Base-by-base conservation (phyloP, 37 sponge, comb jelly and placozoan species). In the Aplysina aerophoba region DNA sequence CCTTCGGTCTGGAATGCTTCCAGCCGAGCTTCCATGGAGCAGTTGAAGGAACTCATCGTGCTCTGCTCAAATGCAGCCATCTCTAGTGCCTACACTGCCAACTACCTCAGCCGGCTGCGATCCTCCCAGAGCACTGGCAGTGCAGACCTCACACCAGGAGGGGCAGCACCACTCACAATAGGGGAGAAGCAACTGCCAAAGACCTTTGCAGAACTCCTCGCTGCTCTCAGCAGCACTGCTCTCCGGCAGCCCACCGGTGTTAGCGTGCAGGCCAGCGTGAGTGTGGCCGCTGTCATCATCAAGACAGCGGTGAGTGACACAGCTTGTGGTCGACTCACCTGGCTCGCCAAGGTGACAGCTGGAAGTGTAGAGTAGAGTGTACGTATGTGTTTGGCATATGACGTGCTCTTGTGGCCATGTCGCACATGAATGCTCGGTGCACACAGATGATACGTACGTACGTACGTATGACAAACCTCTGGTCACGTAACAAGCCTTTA, bases 291-390 rank as follows among this genome's bases (percentile, higher is more conserved):
- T 4, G 13, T 35, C 28, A 35, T 69, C 34, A 30, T 69, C 33
- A 69, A 69, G 34, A 69, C 71, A 69, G 71, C 71, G 13, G 71
- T 69, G 71, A 69, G 71, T 30, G 17, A 8, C 50, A 44, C 50
- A 44, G 50, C 50, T 3, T 3, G 3, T 44, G 50, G 50, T 44
- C 8, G 50, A 8, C 50, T 44, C 6, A 11, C 50, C 3, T 44
- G 50, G 50, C 50, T 44, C 8, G 3, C 50, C 50, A 44, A 3
- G 3, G 50, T 44, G 50, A 8, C 50, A 44, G 8, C 50, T 44
- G n/a, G n/a, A n/a, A n/a, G n/a, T n/a, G n/a, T n/a, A n/a, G n/a
- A n/a, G n/a, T n/a, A n/a, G n/a, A n/a, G n/a, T n/a, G n/a, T n/a
- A n/a, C n/a, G n/a, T n/a, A n/a, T n/a, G n/a, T n/a, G n/a, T n/a